phyloP scores from a whole-genome alignment of 2,797 vertebrate genomes.

The Microcaecilia unicolor region DNA sequence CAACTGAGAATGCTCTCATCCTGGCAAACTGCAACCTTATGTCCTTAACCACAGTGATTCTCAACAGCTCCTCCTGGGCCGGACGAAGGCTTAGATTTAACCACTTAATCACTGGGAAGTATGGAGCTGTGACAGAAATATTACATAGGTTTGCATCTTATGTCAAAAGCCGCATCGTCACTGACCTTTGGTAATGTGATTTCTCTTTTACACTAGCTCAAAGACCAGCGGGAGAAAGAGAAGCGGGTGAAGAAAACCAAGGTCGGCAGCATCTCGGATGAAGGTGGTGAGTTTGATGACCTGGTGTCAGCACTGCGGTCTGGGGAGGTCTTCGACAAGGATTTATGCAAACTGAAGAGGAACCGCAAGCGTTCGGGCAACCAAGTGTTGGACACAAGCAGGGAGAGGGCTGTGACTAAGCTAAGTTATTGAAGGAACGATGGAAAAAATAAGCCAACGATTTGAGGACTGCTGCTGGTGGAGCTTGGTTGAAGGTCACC shows the following conservation, averaged over 20 bases:
- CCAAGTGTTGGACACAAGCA: slow-evolving; percentile 74
- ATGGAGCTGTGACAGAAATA: no score
- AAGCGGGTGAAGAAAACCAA: slow-evolving; percentile 70
- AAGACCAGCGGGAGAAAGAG: slow-evolving; percentile 89
- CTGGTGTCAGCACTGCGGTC: slow-evolving; percentile 88
- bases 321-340: slow-evolving; percentile 94
- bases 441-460: not conserved
- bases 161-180: no score
- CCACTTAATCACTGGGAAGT: no score
- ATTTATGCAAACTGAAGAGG: slow-evolving; percentile 92
- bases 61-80: not conserved
- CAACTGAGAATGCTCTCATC: no score
- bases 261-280: slow-evolving; percentile 63
- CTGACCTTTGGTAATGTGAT: not conserved
- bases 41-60: no score
- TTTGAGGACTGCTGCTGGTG: slow-evolving; percentile 16
- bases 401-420: slow-evolving; percentile 80
- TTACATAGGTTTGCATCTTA: no score
- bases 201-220: slow-evolving; percentile 61
- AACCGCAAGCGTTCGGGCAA: slow-evolving; percentile 86
- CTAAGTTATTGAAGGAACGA: slow-evolving; percentile 71
- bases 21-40: no score
- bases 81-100: no score
- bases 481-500: slow-evolving; percentile 10
- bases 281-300: slow-evolving; percentile 91